Percentiles rank a stretch among this genome's conserved stretches.
These are phyloP conservation scores for Zootoca vivipara DNA, from an alignment of 2,113 vertebrate genomes.

Conservation along the genomic window DNA sequence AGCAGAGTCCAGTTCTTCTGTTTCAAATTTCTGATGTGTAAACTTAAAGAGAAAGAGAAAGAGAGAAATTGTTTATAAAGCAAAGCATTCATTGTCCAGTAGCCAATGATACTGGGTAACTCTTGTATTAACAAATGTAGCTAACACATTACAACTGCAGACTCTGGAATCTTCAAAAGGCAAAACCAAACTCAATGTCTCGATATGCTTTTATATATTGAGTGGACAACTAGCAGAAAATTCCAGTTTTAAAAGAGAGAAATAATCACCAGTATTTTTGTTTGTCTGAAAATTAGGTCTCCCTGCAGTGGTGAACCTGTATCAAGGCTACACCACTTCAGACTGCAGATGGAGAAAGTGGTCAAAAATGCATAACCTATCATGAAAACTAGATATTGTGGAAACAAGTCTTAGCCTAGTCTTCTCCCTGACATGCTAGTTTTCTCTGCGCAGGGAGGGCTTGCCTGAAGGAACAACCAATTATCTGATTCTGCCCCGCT, in stretches of 20 bases:
- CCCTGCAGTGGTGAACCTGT: slow-evolving; percentile 31
- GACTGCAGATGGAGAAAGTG: slow-evolving; percentile 22
- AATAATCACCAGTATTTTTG: slow-evolving; percentile 39
- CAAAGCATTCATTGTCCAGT: slow-evolving; percentile 48
- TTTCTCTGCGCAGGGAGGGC: neutral
- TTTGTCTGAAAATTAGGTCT: slow-evolving; percentile 35
- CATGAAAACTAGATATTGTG: neutral
- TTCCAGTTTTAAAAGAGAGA: slow-evolving; percentile 58
- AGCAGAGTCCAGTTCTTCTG: slow-evolving; percentile 51
- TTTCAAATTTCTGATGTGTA: slow-evolving; percentile 44
- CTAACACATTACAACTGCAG: slow-evolving; percentile 45
- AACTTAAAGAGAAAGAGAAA: neutral
- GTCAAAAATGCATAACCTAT: neutral
- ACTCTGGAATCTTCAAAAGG: slow-evolving; percentile 42
- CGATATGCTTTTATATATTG: slow-evolving; percentile 61
- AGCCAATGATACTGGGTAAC: slow-evolving; percentile 33
- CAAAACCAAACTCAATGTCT: slow-evolving; percentile 31
- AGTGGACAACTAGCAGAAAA: slow-evolving; percentile 43
- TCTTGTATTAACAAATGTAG: slow-evolving; percentile 51
- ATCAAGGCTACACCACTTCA: no score
- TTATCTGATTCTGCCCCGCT: neutral
- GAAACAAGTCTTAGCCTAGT: neutral
- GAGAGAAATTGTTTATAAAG: slow-evolving; percentile 35
- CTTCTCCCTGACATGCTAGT: neutral
- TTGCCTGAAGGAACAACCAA: neutral